Conservation (phyloP, 2,888 invertebrate genomes). For the Blomia tropicalis region DNA sequence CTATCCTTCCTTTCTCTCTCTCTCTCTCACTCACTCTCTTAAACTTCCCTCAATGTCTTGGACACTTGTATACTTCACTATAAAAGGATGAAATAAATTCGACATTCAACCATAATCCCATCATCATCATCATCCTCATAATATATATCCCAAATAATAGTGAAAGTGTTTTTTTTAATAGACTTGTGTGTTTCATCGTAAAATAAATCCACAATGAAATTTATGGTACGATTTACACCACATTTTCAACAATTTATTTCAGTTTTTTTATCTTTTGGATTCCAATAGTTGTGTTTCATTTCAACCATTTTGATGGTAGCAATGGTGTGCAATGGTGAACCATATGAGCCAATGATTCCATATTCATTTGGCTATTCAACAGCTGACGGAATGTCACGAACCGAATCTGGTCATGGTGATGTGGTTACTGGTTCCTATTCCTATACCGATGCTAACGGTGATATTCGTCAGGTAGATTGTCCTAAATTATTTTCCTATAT, state of each 20-base stretch:
- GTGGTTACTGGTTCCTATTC: constrained; percentile 4
- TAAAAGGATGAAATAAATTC: too few relatives aligned
- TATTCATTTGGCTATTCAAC: constrained; percentile 13
- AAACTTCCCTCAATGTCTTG: neutral
- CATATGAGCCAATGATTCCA: constrained; percentile 11
- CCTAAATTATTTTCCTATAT: neutral
- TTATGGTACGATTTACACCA: neutral
- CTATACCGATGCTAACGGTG: constrained; percentile 21
- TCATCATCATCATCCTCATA: neutral
- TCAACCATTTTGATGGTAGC: neutral
- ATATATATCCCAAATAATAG: neutral
- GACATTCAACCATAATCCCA: too few relatives aligned
- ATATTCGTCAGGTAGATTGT: constrained; percentile 19
- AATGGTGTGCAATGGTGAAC: too few relatives aligned
- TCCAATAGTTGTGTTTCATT: neutral
- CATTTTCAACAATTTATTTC: neutral
- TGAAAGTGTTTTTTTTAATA: neutral
- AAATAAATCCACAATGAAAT: neutral
- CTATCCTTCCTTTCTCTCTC: neutral
- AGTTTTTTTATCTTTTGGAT: neutral
- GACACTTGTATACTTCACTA: too few relatives aligned
- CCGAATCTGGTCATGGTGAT: constrained; percentile 4
- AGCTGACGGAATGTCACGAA: constrained; percentile 15
- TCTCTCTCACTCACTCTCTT: neutral
- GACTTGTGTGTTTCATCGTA: neutral